Evolutionary conservation across 2,797 vertebrate species (phyloP).

Genomic region (Kryptopterus vitreolus): DNA sequence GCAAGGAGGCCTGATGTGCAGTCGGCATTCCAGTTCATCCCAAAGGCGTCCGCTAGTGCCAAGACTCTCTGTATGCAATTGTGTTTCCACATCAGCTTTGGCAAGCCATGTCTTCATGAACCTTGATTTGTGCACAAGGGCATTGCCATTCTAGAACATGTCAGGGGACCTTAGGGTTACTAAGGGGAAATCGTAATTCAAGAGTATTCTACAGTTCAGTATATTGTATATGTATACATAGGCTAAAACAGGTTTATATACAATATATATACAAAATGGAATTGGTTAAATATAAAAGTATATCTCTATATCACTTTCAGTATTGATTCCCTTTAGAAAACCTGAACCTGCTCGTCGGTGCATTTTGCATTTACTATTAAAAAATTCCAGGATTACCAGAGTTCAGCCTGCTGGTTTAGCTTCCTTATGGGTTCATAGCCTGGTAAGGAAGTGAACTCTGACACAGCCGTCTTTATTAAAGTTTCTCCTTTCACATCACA

Average conservation of each 20-base stretch:
- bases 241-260: not conserved
- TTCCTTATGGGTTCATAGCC: constrained; percentile 20
- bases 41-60: not conserved
- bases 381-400: constrained; percentile 38
- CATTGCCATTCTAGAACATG: not conserved
- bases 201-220: not conserved
- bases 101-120: not conserved
- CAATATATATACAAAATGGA: not conserved
- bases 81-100: not conserved
- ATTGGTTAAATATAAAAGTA: not conserved
- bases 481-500: constrained; percentile 19
- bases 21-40: not conserved
- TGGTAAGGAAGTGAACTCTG: constrained; percentile 37
- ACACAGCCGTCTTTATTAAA: constrained; percentile 7
- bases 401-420: constrained; percentile 22
- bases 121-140: not conserved
- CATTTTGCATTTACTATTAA: constrained; percentile 10
- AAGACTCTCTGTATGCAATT: not conserved
- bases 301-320: constrained; percentile 19
- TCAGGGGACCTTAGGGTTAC: too few relatives aligned
- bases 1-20: not conserved
- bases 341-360: not conserved
- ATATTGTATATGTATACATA: not conserved
- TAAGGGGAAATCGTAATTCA: not conserved
- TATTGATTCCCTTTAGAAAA: constrained; percentile 29